Base-by-base conservation (phyloP, 1,140 invertebrate species). In the Scaptomyza hsui region DNA sequence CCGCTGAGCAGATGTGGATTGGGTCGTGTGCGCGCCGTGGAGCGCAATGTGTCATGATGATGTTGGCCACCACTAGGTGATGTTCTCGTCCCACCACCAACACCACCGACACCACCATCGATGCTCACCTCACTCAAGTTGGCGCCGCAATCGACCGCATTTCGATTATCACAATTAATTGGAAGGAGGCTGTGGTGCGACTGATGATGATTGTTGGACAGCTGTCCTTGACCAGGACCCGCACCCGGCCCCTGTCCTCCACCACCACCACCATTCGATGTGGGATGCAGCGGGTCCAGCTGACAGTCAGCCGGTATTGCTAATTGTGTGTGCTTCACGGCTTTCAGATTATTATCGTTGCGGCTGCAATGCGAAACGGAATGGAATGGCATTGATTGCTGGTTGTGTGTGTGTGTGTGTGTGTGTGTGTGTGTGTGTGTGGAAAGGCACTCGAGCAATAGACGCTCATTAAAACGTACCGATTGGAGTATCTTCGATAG, bases 401-500 rank as follows among this genome's bases (percentile, higher is more conserved):
- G 12, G 12, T 29, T 29, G 26, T 21, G 51, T 45, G 73, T 56
- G 67, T 77, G 78, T 74, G 73, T 80, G 59, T n/a, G n/a, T n/a
- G n/a, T n/a, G n/a, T n/a, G n/a, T n/a, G n/a, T 29, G 26, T 21
- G 51, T 45, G 73, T 56, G 67, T 77, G 78, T 74, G 73, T 80
- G 59, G 59, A 48, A 49, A 64, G 56, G 53, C 45, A 52, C 47
- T 49, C 57, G 26, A 21, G 45, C 51, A 37, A 39, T 62, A 53
- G 32, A 10, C n/a, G 37, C 15, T 21, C 29, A 21, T 70, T 53
- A 60, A 56, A 47, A 59, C 73, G n/a, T 80, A 91, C 90, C 89
- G 82, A 75, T 91, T 91, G 9, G 90, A 90, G 77, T 95, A 94
- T 44, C 94, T 92, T 57, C 94, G 92, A 82, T 94, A 96, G 45